Conservation (phyloP, 2,888 invertebrate genomes). For the Pseudococcus viburni region DNA sequence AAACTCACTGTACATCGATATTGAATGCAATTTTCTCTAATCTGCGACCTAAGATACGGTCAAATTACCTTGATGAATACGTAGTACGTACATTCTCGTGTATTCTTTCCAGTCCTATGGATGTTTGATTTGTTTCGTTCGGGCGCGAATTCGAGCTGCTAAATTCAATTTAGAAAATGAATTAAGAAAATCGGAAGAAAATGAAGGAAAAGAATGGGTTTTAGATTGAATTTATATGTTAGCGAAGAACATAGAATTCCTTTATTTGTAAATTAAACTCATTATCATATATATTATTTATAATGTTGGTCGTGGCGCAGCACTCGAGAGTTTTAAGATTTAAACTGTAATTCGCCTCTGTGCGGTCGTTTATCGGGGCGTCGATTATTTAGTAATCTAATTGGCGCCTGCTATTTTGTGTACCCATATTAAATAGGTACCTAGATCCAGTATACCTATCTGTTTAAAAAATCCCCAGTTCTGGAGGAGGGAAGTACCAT, state of each 20-base stretch:
- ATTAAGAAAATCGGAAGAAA: slow-evolving; percentile 31
- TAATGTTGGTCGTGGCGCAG: background rate
- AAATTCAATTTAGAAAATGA: slow-evolving; percentile 6
- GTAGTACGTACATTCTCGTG: too few relatives aligned
- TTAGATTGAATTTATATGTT: slow-evolving; percentile 11
- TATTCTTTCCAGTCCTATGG: background rate
- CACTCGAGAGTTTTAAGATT: background rate
- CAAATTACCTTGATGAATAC: background rate
- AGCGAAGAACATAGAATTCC: background rate
- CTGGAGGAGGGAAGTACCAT: too few relatives aligned
- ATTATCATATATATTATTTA: slow-evolving; percentile 43
- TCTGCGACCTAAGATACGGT: background rate
- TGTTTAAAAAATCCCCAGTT: too few relatives aligned
- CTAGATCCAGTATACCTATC: background rate
- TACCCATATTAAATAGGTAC: background rate
- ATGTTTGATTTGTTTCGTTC: slow-evolving; percentile 5
- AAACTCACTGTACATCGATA: background rate
- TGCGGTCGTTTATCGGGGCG: background rate
- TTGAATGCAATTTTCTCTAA: background rate
- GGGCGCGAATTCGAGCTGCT: background rate
- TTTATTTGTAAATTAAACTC: slow-evolving; percentile 34
- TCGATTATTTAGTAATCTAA: background rate
- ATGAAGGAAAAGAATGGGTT: slow-evolving; percentile 11
- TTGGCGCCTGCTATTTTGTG: too few relatives aligned
- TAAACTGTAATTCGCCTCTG: background rate